Evolutionary conservation across 2,888 invertebrate genomes (phyloP).

Genomic region (Tanytarsus gracilentus): DNA sequence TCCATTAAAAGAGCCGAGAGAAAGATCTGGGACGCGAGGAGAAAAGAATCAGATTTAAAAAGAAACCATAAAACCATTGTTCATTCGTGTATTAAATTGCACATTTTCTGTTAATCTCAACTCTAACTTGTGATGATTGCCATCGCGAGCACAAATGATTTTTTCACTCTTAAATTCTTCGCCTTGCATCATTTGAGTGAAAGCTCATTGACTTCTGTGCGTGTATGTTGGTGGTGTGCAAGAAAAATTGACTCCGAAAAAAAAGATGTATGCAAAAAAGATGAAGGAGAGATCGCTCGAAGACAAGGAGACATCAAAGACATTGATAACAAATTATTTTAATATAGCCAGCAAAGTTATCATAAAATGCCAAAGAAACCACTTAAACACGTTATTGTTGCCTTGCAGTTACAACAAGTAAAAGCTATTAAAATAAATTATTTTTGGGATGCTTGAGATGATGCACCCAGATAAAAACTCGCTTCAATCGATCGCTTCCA

Average conservation of each 20-base stretch:
- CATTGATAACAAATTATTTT: conserved; percentile 23
- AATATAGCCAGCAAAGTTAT: conserved; percentile 4
- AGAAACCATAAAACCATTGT: conserved; percentile 14
- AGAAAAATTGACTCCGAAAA: too few species aligned
- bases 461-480: background rate
- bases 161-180: too few species aligned
- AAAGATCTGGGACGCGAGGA: conserved; percentile 5
- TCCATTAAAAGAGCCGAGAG: background rate
- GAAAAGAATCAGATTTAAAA: background rate
- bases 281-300: too few species aligned
- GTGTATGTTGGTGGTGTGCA: too few species aligned
- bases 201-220: too few species aligned
- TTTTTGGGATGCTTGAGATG: conserved; percentile 7
- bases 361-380: background rate
- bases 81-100: background rate
- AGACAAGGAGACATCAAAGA: conserved; percentile 19
- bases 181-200: too few species aligned
- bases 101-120: background rate
- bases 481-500: conserved; percentile 9
- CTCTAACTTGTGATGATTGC: too few species aligned
- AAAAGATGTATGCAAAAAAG: background rate
- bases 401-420: conserved; percentile 15
- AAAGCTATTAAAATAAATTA: conserved; percentile 28
- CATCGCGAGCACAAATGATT: too few species aligned
- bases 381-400: conserved; percentile 19